phyloP scores from a whole-genome alignment of 2,113 vertebrate genomes.

The Miniopterus natalensis region DNA sequence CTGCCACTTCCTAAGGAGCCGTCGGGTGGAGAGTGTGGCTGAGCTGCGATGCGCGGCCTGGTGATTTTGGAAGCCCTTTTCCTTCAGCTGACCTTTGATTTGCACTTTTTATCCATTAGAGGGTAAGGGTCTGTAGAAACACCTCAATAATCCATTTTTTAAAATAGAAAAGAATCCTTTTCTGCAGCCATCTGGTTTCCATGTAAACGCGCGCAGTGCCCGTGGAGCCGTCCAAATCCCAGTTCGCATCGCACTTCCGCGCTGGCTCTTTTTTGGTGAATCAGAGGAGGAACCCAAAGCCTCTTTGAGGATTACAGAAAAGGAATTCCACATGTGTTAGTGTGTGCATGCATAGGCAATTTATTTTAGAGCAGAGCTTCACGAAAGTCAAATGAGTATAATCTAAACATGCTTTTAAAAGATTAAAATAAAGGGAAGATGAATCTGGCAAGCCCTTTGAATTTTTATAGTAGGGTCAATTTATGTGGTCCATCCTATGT shows the following conservation, averaged over 20 bases:
- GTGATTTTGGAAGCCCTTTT: conserved; percentile 63
- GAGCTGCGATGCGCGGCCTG: conserved; percentile 47
- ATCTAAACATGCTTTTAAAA: conserved; percentile 92
- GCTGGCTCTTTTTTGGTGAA: conserved; percentile 84
- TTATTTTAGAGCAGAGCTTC: conserved; percentile 86
- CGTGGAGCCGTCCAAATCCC: conserved; percentile 90
- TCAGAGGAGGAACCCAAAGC: conserved; percentile 90
- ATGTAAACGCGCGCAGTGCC: conserved; percentile 86
- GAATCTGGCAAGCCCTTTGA: conserved; percentile 88
- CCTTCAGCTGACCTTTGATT: conserved; percentile 74
- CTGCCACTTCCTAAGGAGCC: not conserved
- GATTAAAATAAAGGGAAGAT: conserved; percentile 88
- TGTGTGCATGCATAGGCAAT: conserved; percentile 86
- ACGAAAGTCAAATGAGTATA: conserved; percentile 87
- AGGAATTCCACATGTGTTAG: conserved; percentile 91
- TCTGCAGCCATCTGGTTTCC: conserved; percentile 89
- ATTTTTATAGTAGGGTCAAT: conserved; percentile 87
- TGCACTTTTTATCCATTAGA: conserved; percentile 66
- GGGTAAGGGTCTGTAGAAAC: conserved; percentile 76
- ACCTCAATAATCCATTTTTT: conserved; percentile 75
- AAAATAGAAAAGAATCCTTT: conserved; percentile 72
- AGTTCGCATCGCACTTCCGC: conserved; percentile 87
- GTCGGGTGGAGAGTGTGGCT: not conserved
- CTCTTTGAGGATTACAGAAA: conserved; percentile 92
- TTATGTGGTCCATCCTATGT: conserved; percentile 85